Conservation (phyloP, 2,113 vertebrate species). For the Centropristis striata region DNA sequence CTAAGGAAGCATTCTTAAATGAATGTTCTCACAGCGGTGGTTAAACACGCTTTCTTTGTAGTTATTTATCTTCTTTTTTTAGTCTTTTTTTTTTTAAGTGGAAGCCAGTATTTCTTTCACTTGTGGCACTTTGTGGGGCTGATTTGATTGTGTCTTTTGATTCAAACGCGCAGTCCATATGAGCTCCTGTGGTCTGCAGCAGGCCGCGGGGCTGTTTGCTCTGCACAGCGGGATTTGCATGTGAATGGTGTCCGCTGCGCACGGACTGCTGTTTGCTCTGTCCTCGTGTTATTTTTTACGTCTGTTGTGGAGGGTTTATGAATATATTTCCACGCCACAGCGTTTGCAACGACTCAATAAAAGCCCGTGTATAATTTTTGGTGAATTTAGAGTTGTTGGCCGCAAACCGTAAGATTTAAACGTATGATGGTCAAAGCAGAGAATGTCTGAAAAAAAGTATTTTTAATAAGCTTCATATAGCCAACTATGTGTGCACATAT, state of each 20-base stretch:
- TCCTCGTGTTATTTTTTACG: conserved; percentile 20
- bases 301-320: not conserved
- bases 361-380: conserved; percentile 2
- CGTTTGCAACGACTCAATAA: not conserved
- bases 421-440: not conserved
- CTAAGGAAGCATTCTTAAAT: not conserved
- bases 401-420: no score
- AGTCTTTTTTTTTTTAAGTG: not conserved
- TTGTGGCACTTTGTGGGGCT: not conserved
- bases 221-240: conserved; percentile 77
- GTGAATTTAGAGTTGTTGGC: not conserved
- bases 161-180: conserved; percentile 69
- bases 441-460: no score
- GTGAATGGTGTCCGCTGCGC: conserved; percentile 64
- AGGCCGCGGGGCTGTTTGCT: conserved; percentile 72
- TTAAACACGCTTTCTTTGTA: not conserved
- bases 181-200: conserved; percentile 63
- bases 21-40: not conserved
- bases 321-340: not conserved
- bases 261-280: conserved; percentile 62
- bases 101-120: not conserved
- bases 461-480: no score
- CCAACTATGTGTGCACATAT: no score
- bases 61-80: not conserved
- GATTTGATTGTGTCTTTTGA: conserved; percentile 21